A percentile compares a stretch with the other conserved stretches of the same genome.
These are phyloP conservation scores for Sterrhoptilus dennistouni DNA, from an alignment of 2,113 vertebrate species.

Conservation along the genomic window DNA sequence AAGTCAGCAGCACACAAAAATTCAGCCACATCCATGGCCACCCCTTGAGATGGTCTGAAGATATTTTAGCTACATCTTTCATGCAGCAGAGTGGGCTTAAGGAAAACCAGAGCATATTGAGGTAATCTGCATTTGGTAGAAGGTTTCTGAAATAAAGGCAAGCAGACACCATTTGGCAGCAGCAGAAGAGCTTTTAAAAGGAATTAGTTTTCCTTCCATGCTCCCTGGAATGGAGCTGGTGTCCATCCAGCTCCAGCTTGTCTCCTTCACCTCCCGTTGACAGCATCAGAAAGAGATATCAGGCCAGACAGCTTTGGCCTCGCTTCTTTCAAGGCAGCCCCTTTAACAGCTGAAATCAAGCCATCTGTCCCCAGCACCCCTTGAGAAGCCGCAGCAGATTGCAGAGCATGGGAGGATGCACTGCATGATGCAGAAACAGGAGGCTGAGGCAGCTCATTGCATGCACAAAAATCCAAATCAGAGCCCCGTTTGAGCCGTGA, in stretches of 20 bases:
- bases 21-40: fast-evolving
- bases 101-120: background rate
- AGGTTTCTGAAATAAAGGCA: background rate
- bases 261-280: background rate
- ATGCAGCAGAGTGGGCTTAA: fast-evolving
- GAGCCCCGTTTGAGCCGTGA: background rate
- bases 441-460: background rate
- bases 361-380: background rate
- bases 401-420: background rate
- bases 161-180: background rate
- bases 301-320: background rate
- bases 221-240: background rate
- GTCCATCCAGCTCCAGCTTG: background rate
- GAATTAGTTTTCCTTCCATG: background rate
- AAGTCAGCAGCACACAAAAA: background rate
- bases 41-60: background rate
- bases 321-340: background rate
- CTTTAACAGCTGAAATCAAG: constrained; percentile 19
- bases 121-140: background rate
- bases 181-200: background rate
- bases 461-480: background rate
- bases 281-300: constrained; percentile 1
- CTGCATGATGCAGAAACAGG: background rate
- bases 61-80: background rate
- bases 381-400: background rate